These are phyloP conservation scores for Heteractis magnifica DNA, from an alignment of 92 coral and sea anemone genomes.

Conservation along the genomic window DNA sequence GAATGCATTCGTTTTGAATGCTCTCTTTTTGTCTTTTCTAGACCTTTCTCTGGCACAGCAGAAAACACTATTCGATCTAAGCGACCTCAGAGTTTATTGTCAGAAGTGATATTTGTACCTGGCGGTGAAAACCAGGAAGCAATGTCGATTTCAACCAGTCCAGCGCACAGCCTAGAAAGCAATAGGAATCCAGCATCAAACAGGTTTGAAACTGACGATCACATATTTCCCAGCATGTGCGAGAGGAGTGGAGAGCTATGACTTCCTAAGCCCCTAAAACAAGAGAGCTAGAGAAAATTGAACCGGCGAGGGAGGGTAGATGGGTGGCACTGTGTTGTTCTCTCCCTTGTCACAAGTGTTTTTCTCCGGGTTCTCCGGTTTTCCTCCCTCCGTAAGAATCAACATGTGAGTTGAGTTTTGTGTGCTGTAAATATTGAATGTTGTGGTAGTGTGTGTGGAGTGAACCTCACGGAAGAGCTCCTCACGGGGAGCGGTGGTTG, in stretches of 20 bases:
- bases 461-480: too few relatives aligned
- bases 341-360: too few relatives aligned
- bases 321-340: too few relatives aligned
- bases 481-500: too few relatives aligned
- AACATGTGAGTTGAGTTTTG: too few relatives aligned
- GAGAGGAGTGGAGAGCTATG: background rate
- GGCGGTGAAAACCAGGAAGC: conserved; percentile 45
- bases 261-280: too few relatives aligned
- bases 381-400: too few relatives aligned
- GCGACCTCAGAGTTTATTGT: conserved; percentile 75
- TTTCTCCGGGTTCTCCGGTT: too few relatives aligned
- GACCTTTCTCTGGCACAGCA: conserved; percentile 91
- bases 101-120: conserved; percentile 91
- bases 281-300: too few relatives aligned
- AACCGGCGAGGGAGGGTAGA: too few relatives aligned
- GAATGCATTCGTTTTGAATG: background rate
- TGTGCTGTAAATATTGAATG: too few relatives aligned
- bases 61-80: conserved; percentile 75
- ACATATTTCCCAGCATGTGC: background rate
- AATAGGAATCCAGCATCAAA: background rate
- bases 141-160: conserved; percentile 43
- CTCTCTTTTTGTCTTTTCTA: conserved; percentile 19
- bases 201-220: background rate
- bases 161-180: conserved; percentile 29
- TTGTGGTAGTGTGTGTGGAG: too few relatives aligned